Base-by-base conservation (phyloP, 2,113 vertebrate species). In the Cyrtonyx montezumae region DNA sequence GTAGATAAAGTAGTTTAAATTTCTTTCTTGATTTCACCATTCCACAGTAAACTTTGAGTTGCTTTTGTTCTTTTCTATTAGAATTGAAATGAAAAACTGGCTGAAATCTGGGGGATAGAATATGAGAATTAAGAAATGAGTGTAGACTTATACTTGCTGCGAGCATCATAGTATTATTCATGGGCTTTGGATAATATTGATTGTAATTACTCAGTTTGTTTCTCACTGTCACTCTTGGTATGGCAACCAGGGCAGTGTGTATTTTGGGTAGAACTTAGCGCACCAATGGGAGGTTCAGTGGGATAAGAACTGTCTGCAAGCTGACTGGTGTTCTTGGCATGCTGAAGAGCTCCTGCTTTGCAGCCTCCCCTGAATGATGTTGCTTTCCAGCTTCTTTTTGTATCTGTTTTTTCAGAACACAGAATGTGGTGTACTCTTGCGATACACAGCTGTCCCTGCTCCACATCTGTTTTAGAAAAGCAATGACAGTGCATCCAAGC, bases 141-240 rank as follows among this genome's bases (percentile, higher is more conserved):
- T 0, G 1, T 12, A 46, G 32, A 26, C 4, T 43, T 23, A 2
- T 3, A 4, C 1, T 30, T 90, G 11, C 8, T 59, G 32, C 11
- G 17, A 45, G 26, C 42, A 79, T 85, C 20, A 2, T 71, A 2
- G 30, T 37, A 21, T 9, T 73, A 43, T 79, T 66, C 2, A 16
- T 14, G 59, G n/a, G 9, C 28, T 87, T 74, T 40, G 14, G 6
- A 43, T 73, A 16, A 34, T 42, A 42, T 11, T 37, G 48, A 9
- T 56, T 2, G 0, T 56, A 40, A 49, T 49, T 42, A 59, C 40
- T 25, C 53, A 63, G 30, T 80, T 63, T 13, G 5, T 68, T 51
- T 25, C 36, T 0, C 34, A 30, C 45, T 12, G 26, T 43, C 1
- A 0, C 16, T 22, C 21, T 8, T 9, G 23, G 14, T n/a, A 18